Conservation (phyloP, 2,797 vertebrate genomes). For the Cossypha niveicapilla region DNA sequence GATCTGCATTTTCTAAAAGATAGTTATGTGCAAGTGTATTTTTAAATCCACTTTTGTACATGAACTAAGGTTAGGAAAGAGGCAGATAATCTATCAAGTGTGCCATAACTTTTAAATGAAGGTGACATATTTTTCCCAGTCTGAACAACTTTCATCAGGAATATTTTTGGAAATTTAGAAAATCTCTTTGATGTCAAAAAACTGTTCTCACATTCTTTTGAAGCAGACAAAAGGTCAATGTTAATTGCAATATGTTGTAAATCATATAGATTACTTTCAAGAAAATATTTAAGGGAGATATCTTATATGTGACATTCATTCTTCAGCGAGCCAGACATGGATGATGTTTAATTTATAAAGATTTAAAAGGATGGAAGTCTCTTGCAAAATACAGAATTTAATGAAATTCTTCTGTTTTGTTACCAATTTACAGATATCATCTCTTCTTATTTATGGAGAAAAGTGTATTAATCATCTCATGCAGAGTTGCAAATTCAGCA, state of each 20-base stretch:
- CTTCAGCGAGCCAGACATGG: neutral
- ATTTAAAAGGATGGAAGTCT: conserved; percentile 29
- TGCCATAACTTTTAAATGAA: conserved; percentile 45
- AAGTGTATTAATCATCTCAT: conserved; percentile 74
- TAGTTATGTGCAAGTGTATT: neutral
- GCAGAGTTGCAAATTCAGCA: conserved; percentile 65
- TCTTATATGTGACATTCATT: conserved; percentile 39
- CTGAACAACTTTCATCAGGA: conserved; percentile 57
- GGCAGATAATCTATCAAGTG: conserved; percentile 26
- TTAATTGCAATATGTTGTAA: conserved; percentile 64
- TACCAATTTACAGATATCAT: conserved; percentile 63
- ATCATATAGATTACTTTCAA: conserved; percentile 59
- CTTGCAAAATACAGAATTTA: conserved; percentile 49
- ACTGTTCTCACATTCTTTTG: conserved; percentile 26
- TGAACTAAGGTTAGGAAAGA: conserved; percentile 20
- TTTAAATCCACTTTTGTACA: neutral
- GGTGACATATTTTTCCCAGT: conserved; percentile 45
- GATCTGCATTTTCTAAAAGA: neutral
- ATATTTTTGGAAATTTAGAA: conserved; percentile 60
- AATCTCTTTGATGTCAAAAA: conserved; percentile 46
- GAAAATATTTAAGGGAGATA: conserved; percentile 61
- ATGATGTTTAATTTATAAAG: conserved; percentile 23
- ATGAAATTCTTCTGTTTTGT: conserved; percentile 68
- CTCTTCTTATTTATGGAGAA: conserved; percentile 67
- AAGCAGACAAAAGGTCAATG: conserved; percentile 62